Conservation (phyloP, 2,888 invertebrate species). For the Philopedon plagiatum region DNA sequence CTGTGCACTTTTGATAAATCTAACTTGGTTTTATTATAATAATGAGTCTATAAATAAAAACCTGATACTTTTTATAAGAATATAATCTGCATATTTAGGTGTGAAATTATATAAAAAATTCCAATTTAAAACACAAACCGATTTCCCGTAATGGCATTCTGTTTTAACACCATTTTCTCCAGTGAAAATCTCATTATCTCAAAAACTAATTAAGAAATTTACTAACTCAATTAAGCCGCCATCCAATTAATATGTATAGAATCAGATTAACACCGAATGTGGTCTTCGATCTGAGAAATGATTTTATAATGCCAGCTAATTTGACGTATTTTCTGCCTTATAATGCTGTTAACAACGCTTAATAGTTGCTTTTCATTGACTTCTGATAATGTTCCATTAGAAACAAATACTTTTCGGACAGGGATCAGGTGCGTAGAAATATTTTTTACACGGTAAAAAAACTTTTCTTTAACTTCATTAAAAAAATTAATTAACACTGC, state of each 20-base stretch:
- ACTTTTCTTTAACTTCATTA: no score
- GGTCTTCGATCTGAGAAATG: conserved; percentile 34
- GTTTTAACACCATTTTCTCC: neutral
- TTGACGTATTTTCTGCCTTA: conserved; percentile 36
- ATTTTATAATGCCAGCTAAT: conserved; percentile 39
- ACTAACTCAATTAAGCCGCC: conserved; percentile 37
- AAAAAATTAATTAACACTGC: no score
- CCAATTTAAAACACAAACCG: no score
- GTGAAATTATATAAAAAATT: no score
- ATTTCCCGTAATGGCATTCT: neutral
- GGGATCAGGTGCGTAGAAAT: neutral
- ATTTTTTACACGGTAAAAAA: neutral
- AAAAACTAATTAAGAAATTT: conserved; percentile 38
- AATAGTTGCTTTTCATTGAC: conserved; percentile 15
- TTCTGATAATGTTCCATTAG: conserved; percentile 8
- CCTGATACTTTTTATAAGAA: no score
- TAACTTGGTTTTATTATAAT: no score
- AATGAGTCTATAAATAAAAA: no score
- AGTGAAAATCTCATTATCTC: conserved; percentile 19
- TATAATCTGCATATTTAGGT: no score
- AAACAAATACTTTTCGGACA: neutral
- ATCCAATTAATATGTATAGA: conserved; percentile 38
- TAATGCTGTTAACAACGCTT: conserved; percentile 19
- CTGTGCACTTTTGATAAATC: no score
- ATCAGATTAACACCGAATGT: conserved; percentile 23